A percentile compares a stretch with the other conserved stretches of the same genome.
Conservation (phyloP, 1,140 invertebrate species). For the Anthonomus grandis region DNA sequence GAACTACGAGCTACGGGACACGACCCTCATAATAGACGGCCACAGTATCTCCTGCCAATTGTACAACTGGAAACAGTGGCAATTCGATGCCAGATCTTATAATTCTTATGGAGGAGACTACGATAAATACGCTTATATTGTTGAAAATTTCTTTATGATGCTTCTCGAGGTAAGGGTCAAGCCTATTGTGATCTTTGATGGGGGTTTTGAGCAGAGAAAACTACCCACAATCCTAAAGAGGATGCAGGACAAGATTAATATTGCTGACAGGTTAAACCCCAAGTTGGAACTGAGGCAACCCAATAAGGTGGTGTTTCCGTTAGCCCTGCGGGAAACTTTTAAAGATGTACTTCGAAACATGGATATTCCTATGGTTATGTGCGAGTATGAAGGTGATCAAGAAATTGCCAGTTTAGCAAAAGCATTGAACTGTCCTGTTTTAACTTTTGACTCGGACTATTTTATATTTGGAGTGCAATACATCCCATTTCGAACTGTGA, state of each 20-base stretch:
- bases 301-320: constrained; percentile 57
- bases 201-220: constrained; percentile 74
- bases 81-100: constrained; percentile 51
- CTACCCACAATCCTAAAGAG: constrained; percentile 65
- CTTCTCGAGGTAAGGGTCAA: constrained; percentile 69
- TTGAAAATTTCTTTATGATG: constrained; percentile 68
- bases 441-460: constrained; percentile 91
- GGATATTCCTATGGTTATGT: constrained; percentile 63
- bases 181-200: constrained; percentile 79
- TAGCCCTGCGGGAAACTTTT: constrained; percentile 70
- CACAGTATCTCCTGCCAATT: constrained; percentile 72
- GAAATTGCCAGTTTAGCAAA: constrained; percentile 76
- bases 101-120: constrained; percentile 84
- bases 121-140: constrained; percentile 63
- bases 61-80: constrained; percentile 56
- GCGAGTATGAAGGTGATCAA: constrained; percentile 83
- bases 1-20: constrained; percentile 63
- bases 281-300: constrained; percentile 49
- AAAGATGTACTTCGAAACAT: constrained; percentile 62
- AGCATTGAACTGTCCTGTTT: constrained; percentile 73
- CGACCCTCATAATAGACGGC: constrained; percentile 77
- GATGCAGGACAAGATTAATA: constrained; percentile 59
- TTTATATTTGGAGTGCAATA: constrained; percentile 81
- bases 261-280: constrained; percentile 52
- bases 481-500: constrained; percentile 67